Evolutionary conservation across 2,113 vertebrate species (phyloP).

Genomic region (Catagonus wagneri): DNA sequence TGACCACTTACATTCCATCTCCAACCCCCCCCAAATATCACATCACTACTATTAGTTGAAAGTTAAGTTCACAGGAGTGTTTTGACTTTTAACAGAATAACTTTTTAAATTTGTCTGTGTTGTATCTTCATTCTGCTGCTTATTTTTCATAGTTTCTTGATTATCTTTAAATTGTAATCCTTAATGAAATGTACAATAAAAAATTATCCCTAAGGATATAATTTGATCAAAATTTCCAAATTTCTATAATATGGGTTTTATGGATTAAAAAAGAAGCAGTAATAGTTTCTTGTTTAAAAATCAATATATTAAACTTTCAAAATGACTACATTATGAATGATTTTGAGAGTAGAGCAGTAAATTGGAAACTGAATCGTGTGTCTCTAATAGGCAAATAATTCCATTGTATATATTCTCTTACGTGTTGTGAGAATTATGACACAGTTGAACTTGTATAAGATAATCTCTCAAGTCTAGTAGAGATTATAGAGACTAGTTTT

Average conservation of each 20-base stretch:
- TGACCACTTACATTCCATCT: background rate
- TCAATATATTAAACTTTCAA: background rate
- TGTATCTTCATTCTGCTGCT: slow-evolving; percentile 25
- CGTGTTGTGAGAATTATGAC: background rate
- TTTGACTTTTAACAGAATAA: background rate
- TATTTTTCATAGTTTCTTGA: slow-evolving; percentile 13
- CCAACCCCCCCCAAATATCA: background rate
- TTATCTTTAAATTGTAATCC: slow-evolving; percentile 40
- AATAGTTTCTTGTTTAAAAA: background rate
- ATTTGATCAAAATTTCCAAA: slow-evolving; percentile 26
- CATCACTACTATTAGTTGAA: background rate
- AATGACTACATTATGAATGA: background rate
- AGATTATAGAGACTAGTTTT: background rate
- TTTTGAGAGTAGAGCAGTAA: slow-evolving; percentile 44
- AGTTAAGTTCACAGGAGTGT: background rate
- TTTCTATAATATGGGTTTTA: background rate
- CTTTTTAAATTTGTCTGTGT: background rate
- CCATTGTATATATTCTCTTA: background rate
- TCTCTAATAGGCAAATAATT: slow-evolving; percentile 6
- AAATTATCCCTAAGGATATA: background rate
- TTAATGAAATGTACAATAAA: slow-evolving; percentile 31
- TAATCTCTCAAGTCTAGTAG: slow-evolving; percentile 13
- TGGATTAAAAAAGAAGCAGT: background rate
- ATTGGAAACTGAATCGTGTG: background rate
- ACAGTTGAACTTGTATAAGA: background rate